Evolutionary conservation across 2,797 vertebrate species (phyloP).

Genomic region (Catharus ustulatus): DNA sequence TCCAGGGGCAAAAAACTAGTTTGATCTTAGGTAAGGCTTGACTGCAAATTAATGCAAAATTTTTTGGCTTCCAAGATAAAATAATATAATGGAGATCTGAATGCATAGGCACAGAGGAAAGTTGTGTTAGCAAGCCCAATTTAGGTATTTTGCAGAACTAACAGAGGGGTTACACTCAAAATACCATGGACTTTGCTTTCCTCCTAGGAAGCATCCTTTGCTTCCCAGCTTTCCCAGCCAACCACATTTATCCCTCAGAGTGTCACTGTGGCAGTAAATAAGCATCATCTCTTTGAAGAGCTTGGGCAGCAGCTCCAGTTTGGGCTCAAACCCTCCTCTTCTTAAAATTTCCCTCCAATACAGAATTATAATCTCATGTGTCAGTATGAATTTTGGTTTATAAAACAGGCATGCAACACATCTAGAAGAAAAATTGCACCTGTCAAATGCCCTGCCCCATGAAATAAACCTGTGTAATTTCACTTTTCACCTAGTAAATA

Average conservation of each 20-base stretch:
- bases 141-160: not conserved
- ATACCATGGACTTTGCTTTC: not conserved
- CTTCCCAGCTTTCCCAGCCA: not conserved
- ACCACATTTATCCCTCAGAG: not conserved
- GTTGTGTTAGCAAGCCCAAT: not conserved
- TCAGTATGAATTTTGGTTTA: conserved; percentile 74
- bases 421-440: conserved; percentile 81
- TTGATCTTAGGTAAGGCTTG: not conserved
- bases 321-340: not conserved
- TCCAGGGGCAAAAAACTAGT: fast-evolving
- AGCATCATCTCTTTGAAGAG: not conserved
- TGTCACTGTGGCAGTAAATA: not conserved
- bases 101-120: not conserved
- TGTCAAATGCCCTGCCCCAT: conserved; percentile 77
- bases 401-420: conserved; percentile 77
- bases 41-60: not conserved
- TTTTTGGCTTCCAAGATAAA: conserved; percentile 9
- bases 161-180: not conserved
- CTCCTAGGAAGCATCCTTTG: not conserved
- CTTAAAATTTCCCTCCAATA: conserved; percentile 36
- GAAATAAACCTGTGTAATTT: conserved; percentile 79
- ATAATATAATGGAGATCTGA: not conserved
- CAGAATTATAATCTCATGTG: conserved; percentile 64
- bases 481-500: conserved; percentile 85
- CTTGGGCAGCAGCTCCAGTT: not conserved